These are phyloP conservation scores for Agrypnia vestita DNA, from an alignment of 1,140 invertebrate genomes.

Conservation along the genomic window DNA sequence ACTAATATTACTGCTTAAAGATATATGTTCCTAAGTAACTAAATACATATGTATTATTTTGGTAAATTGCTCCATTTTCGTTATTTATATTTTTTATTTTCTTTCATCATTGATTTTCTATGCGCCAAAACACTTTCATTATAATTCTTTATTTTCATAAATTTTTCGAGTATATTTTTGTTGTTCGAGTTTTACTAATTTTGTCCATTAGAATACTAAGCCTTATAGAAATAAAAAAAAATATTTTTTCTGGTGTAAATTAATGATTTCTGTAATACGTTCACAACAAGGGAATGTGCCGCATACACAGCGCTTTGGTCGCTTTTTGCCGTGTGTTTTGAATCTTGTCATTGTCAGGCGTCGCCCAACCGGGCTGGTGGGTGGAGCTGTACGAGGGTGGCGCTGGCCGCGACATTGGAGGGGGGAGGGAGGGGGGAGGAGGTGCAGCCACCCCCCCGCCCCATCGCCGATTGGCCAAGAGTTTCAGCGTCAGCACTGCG, in stretches of 20 bases:
- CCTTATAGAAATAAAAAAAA: too few relatives aligned
- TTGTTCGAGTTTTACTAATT: too few relatives aligned
- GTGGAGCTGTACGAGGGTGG: slow-evolving; percentile 64
- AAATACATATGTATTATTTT: too few relatives aligned
- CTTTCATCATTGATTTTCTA: too few relatives aligned
- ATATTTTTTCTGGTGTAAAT: neutral
- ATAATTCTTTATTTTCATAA: too few relatives aligned
- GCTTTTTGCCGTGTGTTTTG: slow-evolving; percentile 27
- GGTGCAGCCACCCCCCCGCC: slow-evolving; percentile 84
- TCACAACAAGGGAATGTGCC: neutral
- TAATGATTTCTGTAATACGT: neutral
- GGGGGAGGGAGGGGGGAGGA: slow-evolving; percentile 73
- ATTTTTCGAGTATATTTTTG: too few relatives aligned
- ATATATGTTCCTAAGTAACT: too few relatives aligned
- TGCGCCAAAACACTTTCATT: too few relatives aligned
- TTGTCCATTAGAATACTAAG: too few relatives aligned
- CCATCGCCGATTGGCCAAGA: slow-evolving; percentile 88
- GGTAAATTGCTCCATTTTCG: too few relatives aligned
- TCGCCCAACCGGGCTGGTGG: slow-evolving; percentile 65
- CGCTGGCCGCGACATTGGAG: slow-evolving; percentile 69
- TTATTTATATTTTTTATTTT: too few relatives aligned
- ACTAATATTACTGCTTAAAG: too few relatives aligned
- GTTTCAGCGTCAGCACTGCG: slow-evolving; percentile 87
- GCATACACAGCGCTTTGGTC: neutral
- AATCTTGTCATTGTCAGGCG: slow-evolving; percentile 46